Base-by-base conservation (phyloP, 2,113 vertebrate genomes). In the Anguilla rostrata region DNA sequence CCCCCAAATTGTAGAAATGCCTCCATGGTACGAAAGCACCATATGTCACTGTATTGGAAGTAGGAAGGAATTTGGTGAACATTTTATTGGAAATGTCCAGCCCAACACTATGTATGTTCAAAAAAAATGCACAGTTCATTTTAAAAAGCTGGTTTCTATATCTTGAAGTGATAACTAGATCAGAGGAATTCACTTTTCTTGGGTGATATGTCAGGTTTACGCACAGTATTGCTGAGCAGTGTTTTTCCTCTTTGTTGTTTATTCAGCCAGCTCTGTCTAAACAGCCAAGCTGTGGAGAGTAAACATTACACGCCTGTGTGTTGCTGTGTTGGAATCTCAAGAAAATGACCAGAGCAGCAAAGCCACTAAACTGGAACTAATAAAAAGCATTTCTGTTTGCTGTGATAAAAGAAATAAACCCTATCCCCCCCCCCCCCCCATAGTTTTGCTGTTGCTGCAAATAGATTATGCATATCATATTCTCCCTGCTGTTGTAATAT, bases 291-390 rank as follows among this genome's bases (percentile, higher is more conserved):
- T 66, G 60, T 53, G 49, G 8, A 53, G 49, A 66, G 60, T 22
- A n/a, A 29, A 75, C 71, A 75, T n/a, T 34, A 75, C 71, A 75
- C 5, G 29, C 26, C 71, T 75, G 49, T 53, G 7, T 53, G 49
- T 29, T 75, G 26, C 7, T 75, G 26, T 75, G 26, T 75, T n/a
- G 26, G 26, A 75, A 11, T 75, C 71, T 34, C 71, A 75, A 3
- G 71, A 34, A 26, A 66, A 66, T 26, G 60, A 75, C n/a, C n/a
- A 7, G 12, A 53, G 49, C 6, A 75, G 26, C 71, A 75, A 34
- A 75, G n/a, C n/a, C 71, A 75, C 71, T 75, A 34, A 75, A 75
- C 20, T 75, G 71, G 71, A 75, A 75, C 71, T 66, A 66, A 66
- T 66, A 75, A 75, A n/a, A 75, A 12, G 26, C 71, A 75, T 75